Evolutionary conservation across 2,888 invertebrate genomes (phyloP), one percentile per base, ranked within the genome.

Genomic region (Oxycera nigricornis): DNA sequence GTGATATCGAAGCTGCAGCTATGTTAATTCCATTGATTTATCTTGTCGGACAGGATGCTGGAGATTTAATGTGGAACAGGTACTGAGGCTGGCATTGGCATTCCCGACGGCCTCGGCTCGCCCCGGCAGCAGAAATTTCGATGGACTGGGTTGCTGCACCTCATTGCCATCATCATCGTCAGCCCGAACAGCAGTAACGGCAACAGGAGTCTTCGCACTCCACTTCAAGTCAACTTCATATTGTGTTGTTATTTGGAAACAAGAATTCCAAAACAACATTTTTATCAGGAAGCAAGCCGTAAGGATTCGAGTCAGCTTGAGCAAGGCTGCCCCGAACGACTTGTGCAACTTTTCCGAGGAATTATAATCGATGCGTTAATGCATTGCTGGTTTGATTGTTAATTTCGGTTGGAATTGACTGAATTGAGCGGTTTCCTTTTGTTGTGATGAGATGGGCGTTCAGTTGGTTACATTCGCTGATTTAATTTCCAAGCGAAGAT

Each of bases 11-110:
- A 41, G 31, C 31, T 30, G 55, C 22, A 55, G 52, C 52, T 52
- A 70, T 70, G 70, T 70, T 70, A 70, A 70, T 70, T 70, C 31
- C 70, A 52, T 14, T 70, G 70, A 70, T 70, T 70, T 70, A 70
- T 70, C 52, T 70, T 70, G 70, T 70, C 70, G 52, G 70, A 30
- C 70, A 30, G 70, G 55, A 52, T 70, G 50, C 22, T 50, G 68
- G 28, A 68, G 28, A 68, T 68, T 68, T 6, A 55, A 55, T 55
- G 55, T 55, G 24, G 55, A 55, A 24, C 11, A 46, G 46, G 46
- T 46, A 46, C 17, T 46, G n/a, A n/a, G n/a, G n/a, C n/a, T 46
- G 46, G 46, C 46, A 46, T 46, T 46, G 46, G 17, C 17, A 2
- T 46, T 3, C n/a, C 17, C 17, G 46, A 17, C 11, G 46, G 46